These are phyloP conservation scores for Sclerurus mexicanus DNA, from an alignment of 2,113 vertebrate genomes.

Conservation along the genomic window DNA sequence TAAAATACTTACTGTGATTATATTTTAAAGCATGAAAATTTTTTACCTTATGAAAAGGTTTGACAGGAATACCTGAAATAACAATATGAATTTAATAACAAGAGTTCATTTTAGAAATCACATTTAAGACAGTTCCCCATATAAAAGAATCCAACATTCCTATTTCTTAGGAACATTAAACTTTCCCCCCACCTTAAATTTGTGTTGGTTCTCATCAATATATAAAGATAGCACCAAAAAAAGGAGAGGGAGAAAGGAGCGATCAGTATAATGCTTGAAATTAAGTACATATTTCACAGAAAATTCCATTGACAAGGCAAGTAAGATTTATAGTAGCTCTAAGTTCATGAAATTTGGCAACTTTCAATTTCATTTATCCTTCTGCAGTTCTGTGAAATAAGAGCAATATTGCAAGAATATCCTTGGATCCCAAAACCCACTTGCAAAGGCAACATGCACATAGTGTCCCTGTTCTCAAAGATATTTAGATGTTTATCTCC, in stretches of 20 bases:
- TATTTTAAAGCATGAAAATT: background rate
- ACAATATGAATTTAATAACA: background rate
- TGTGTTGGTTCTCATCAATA: background rate
- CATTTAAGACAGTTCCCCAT: background rate
- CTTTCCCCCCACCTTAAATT: background rate
- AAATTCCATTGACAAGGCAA: background rate
- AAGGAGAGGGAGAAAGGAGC: background rate
- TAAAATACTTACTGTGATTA: background rate
- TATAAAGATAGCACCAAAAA: background rate
- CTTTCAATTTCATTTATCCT: background rate
- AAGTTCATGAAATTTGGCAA: background rate
- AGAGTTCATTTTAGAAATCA: background rate
- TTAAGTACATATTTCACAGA: background rate
- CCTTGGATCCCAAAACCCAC: background rate
- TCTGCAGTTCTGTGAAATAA: background rate
- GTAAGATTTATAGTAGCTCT: background rate
- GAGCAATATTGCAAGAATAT: background rate
- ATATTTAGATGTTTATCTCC: background rate
- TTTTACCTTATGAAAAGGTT: background rate
- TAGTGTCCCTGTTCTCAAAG: background rate
- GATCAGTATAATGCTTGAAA: background rate
- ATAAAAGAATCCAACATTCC: background rate
- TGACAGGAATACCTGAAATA: background rate
- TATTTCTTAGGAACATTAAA: background rate
- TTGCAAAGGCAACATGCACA: background rate